A percentile compares a stretch with the other conserved stretches of the same genome.
Conservation (phyloP, 2,888 invertebrate species). For the Notodonta dromedarius region DNA sequence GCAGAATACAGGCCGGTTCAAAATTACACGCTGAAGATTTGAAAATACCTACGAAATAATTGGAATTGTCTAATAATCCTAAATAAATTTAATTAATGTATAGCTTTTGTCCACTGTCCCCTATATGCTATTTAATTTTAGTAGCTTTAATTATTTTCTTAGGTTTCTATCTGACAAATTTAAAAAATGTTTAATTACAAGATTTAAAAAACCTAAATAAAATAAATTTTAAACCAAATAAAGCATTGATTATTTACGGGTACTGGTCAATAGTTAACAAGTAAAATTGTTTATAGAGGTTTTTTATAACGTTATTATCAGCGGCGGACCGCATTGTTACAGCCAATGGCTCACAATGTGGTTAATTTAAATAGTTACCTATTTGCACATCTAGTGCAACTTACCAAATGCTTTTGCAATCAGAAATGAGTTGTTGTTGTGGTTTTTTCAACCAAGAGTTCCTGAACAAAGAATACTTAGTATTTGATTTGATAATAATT, state of each 20-base stretch:
- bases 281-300: constrained; percentile 5
- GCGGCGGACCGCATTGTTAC: constrained; percentile 40
- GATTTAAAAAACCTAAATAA: background rate
- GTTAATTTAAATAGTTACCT: constrained; percentile 29
- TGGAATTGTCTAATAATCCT: too few relatives aligned
- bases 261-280: constrained; percentile 3
- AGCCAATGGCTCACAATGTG: constrained; percentile 19
- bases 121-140: too few relatives aligned
- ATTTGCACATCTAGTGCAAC: constrained; percentile 42
- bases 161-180: too few relatives aligned
- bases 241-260: background rate
- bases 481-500: constrained; percentile 10
- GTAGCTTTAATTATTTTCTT: too few relatives aligned
- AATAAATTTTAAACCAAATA: background rate
- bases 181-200: background rate
- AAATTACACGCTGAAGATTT: background rate
- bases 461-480: constrained; percentile 6
- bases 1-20: constrained; percentile 27
- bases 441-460: constrained; percentile 10
- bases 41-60: too few relatives aligned
- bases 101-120: too few relatives aligned
- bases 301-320: constrained; percentile 30
- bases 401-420: constrained; percentile 22
- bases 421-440: constrained; percentile 24
- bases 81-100: too few relatives aligned